Evolutionary conservation across 1,140 invertebrate species (phyloP), one percentile per base, ranked within the genome.

Genomic region (Leptinotarsa lineolata): DNA sequence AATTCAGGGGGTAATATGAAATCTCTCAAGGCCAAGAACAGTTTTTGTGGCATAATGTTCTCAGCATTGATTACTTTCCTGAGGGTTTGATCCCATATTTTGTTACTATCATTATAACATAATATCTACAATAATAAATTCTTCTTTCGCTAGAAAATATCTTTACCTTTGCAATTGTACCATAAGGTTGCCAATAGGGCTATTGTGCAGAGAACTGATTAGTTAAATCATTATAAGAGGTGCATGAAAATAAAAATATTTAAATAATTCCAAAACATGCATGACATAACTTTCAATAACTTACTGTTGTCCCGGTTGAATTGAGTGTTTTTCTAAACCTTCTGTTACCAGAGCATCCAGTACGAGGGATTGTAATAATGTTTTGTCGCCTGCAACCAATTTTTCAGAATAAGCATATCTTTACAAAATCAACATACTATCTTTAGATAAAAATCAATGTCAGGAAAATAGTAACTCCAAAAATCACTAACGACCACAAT

Each of bases 161-260:
- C 88, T 86, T 92, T 94, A 94, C 93, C 93, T 94, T 88, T 91
- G 89, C 83, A 94, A 88, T 83, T 93, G 88, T 88, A 92, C 91
- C 91, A 94, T 92, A 87, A 94, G 91, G 86, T 90, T 92, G 90
- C 91, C 92, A 89, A 94, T 91, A 84, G 92, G 92, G 91, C 92
- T 93, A 90, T 88, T 87, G 81, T 89, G 84, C 81, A 83, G 77
- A 84, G 78, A 83, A 81, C 80, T 75, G 83, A 82, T 84, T 85
- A 83, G 75, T 83, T 82, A 85, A 83, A 82, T 74, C 74, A 81
- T 81, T 73, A 44, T 18, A 48, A 68, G 66, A 74, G 46, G 73
- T 74, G 73, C 71, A 76, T 64, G 72, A 73, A 75, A 78, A 74
- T 61, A 73, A 72, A 30, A 70, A 46, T 44, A 67, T 58, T 67